Conservation (phyloP, 2,113 vertebrate genomes). For the Sander lucioperca region DNA sequence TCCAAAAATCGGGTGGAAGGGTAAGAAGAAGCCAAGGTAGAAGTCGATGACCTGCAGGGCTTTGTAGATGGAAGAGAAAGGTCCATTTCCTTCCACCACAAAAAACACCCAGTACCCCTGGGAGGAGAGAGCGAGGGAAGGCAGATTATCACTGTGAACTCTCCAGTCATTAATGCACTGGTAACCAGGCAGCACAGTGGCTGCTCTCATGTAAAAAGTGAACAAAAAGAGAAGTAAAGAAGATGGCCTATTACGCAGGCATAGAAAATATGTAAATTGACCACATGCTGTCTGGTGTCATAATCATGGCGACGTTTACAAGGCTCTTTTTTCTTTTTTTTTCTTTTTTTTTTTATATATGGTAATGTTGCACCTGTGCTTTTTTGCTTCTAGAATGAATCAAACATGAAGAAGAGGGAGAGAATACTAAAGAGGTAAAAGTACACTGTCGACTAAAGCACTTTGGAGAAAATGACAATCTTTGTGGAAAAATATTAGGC, state of each 20-base stretch:
- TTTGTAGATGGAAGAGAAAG: slow-evolving; percentile 77
- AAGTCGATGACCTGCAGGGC: slow-evolving; percentile 80
- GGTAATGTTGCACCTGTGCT: slow-evolving; percentile 48
- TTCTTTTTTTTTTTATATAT: slow-evolving; percentile 6
- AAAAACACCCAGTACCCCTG: slow-evolving; percentile 83
- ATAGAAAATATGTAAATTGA: slow-evolving; percentile 47
- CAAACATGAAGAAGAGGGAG: slow-evolving; percentile 36
- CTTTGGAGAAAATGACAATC: slow-evolving; percentile 16
- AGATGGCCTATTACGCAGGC: slow-evolving; percentile 1
- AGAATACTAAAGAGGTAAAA: background rate
- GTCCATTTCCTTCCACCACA: slow-evolving; percentile 77
- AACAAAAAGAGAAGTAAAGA: slow-evolving; percentile 14
- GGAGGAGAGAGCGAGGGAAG: slow-evolving; percentile 33
- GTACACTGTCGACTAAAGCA: background rate
- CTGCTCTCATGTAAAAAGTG: slow-evolving; percentile 47
- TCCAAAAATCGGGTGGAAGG: slow-evolving; percentile 76
- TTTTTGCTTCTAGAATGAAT: slow-evolving; percentile 49
- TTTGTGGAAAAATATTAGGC: slow-evolving; percentile 8
- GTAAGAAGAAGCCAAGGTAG: slow-evolving; percentile 75
- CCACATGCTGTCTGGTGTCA: slow-evolving; percentile 15
- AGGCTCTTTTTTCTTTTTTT: background rate
- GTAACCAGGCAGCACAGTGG: slow-evolving; percentile 25
- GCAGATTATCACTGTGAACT: slow-evolving; percentile 33
- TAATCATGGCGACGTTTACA: slow-evolving; percentile 30
- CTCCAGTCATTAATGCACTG: slow-evolving; percentile 38